Evolutionary conservation across 2,888 invertebrate species (phyloP).

Genomic region (Schizotus pectinicornis): DNA sequence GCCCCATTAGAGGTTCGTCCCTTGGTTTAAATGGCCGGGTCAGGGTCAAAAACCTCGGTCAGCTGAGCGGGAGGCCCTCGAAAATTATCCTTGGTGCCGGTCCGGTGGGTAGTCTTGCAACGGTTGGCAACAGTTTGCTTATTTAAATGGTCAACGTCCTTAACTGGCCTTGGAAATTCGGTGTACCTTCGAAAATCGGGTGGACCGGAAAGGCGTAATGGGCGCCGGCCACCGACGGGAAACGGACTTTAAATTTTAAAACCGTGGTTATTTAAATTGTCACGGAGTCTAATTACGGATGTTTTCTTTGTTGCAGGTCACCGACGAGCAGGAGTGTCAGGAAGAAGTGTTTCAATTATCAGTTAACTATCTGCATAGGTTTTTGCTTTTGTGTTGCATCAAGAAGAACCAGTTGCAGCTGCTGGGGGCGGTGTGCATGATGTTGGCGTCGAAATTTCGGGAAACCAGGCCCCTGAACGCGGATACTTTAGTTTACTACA

Average conservation of each 20-base stretch:
- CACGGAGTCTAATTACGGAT: conserved; percentile 6
- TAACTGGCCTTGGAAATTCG: conserved; percentile 5
- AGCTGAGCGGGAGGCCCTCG: conserved; percentile 4
- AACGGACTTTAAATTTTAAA: conserved; percentile 11
- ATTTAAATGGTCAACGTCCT: conserved; percentile 5
- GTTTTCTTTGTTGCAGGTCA: conserved; percentile 72
- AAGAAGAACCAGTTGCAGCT: conserved; percentile 88
- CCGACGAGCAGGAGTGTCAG: conserved; percentile 91
- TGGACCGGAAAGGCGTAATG: conserved; percentile 12
- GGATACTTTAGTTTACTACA: conserved; percentile 87
- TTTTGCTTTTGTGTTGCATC: conserved; percentile 83
- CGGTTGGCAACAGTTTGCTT: conserved; percentile 18
- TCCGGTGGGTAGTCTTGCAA: no score
- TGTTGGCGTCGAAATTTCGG: conserved; percentile 91
- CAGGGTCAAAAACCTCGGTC: conserved; percentile 31
- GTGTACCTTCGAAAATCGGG: no score
- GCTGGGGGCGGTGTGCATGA: conserved; percentile 88
- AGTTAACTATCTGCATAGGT: conserved; percentile 92
- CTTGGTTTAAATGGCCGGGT: conserved; percentile 32
- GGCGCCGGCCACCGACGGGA: background rate
- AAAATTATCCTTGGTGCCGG: background rate
- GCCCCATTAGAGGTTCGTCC: conserved; percentile 5
- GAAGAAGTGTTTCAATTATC: conserved; percentile 93
- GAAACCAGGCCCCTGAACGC: conserved; percentile 83
- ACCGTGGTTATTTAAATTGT: conserved; percentile 17